Evolutionary conservation across 2,888 invertebrate species (phyloP), one percentile per base, ranked within the genome.

Genomic region (Galeopsomyia nigrocyanea): DNA sequence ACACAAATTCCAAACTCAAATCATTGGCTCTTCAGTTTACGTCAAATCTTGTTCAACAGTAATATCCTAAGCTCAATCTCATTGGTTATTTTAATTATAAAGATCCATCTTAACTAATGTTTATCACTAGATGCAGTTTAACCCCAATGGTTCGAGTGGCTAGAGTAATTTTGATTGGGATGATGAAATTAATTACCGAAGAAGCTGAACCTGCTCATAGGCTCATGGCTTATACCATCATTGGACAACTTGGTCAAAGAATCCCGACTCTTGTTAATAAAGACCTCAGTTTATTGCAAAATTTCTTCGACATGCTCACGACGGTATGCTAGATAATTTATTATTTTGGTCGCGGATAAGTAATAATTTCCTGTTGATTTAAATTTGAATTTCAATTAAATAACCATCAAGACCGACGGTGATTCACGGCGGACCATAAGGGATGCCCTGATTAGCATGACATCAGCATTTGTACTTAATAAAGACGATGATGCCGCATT

Each of bases 11-110:
- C 0, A 92, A 95, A 79, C 89, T 97, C 72, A 94, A 95, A 79
- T 92, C 92, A 7, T 88, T 94, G 86, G 93, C 95, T 0, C 88
- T 97, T 16, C 93, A 94, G 85, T 96, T 95, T 87, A 90, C 95
- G 14, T 90, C 93, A 71, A 94, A 94, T 80, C 90, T 96, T 60
- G 92, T 96, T 58, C 90, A 92, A 83, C 91, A 93, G 95, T 95
- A 88, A 90, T 55, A 51, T 14, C 58, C 47, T 39, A 22, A 47
- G 26, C 26, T 19, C 22, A 65, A 58, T 39, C 55, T 50, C 56
- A 69, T 21, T 31, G 51, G 22, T 61, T 49, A 53, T 13, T 61
- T 55, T 61, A 39, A 39, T 39, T 75, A 17, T 22, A 3, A 70
- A 16, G 57, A 72, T 26, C 7, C 39, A 39, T 39, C 39, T 10